These are phyloP conservation scores for Embidobia sp. DNA, from an alignment of 2,888 invertebrate genomes.

Conservation along the genomic window DNA sequence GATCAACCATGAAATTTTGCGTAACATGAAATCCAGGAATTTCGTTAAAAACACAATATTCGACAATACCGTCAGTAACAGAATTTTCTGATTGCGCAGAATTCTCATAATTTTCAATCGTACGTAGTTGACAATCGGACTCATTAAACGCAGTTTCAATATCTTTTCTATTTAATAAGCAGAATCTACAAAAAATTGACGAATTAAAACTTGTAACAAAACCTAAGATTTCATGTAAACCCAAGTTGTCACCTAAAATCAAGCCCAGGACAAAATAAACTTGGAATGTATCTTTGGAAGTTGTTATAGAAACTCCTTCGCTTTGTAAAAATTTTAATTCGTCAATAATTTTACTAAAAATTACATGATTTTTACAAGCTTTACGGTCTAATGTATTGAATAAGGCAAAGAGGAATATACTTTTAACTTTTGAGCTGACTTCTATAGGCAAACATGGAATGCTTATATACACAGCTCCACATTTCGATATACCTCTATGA, in stretches of 20 bases:
- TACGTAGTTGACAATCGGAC: no score
- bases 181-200: no score
- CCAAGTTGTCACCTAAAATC: no score
- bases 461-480: not conserved
- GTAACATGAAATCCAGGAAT: constrained; percentile 7
- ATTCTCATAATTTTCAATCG: no score
- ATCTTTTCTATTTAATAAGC: no score
- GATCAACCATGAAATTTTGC: constrained; percentile 9
- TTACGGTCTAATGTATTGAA: not conserved
- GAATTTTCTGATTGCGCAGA: no score
- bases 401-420: not conserved
- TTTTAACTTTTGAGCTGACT: not conserved
- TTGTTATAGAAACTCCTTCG: not conserved
- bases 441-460: not conserved
- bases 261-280: no score
- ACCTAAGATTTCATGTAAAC: no score
- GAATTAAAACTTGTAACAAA: no score
- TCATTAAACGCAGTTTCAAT: no score
- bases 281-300: not conserved
- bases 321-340: constrained; percentile 1
- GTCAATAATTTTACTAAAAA: not conserved
- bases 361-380: not conserved
- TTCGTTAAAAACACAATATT: not conserved
- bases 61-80: not conserved
- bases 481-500: not conserved